These are phyloP conservation scores for Zophobas atratus DNA, from an alignment of 1,140 invertebrate species.

Conservation along the genomic window DNA sequence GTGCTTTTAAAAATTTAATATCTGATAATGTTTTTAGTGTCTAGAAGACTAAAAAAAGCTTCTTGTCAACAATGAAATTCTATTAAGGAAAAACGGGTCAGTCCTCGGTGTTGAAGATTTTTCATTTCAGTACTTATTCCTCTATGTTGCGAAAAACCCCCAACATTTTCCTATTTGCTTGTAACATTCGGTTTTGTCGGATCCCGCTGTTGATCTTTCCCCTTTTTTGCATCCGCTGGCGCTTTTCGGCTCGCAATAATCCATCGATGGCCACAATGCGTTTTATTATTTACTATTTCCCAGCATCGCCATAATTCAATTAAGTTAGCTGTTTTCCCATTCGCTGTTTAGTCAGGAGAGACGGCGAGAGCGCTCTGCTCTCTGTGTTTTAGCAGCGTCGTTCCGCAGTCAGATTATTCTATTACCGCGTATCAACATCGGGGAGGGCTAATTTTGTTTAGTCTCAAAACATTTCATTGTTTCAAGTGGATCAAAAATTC, in stretches of 20 bases:
- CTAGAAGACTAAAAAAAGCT: too few species aligned
- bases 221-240: neutral
- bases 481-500: constrained; percentile 70
- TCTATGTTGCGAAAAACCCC: too few species aligned
- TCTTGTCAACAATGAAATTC: neutral
- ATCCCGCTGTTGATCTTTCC: neutral
- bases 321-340: constrained; percentile 59
- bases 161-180: too few species aligned
- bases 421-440: constrained; percentile 70
- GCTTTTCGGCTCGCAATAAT: constrained; percentile 46
- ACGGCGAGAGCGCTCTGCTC: constrained; percentile 18
- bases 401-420: constrained; percentile 68
- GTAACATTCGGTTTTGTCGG: neutral
- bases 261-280: constrained; percentile 54
- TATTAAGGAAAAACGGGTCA: too few species aligned
- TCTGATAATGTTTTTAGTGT: too few species aligned
- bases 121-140: too few species aligned
- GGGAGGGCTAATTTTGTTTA: constrained; percentile 69
- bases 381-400: constrained; percentile 41
- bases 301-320: constrained; percentile 58
- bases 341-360: constrained; percentile 52
- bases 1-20: too few species aligned
- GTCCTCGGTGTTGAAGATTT: too few species aligned
- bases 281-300: constrained; percentile 58
- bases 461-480: constrained; percentile 69